Base-by-base conservation (phyloP, 2,888 invertebrate genomes). In the Macropis europaea region DNA sequence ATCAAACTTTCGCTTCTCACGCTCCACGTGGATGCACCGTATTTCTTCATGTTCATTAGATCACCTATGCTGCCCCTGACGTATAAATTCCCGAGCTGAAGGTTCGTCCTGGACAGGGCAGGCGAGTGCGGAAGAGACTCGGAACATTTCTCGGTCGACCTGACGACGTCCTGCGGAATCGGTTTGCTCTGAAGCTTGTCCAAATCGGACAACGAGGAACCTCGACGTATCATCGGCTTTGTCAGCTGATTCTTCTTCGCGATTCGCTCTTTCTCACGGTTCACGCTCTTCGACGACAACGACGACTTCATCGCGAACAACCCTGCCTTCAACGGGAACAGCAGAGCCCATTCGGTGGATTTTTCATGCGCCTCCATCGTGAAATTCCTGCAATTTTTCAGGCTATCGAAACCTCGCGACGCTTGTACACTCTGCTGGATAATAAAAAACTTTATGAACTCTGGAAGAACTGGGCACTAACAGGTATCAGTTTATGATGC, bases 41-140 rank as follows among this genome's bases (percentile, higher is more conserved):
- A 95, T 86, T 93, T 93, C 83, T 93, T 93, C 82, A 92, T 89
- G 88, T 95, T 95, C 95, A 95, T 95, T 82, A 95, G 90, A 88
- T 96, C 95, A 2, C 95, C 95, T 47, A 95, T 95, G 81, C 95
- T 95, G 15, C 94, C 94, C 0, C 89, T 82, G 0, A 87, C 85
- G 15, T 87, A 84, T n/a, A 82, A 77, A 45, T 79, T 85, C 9
- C 82, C 79, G 11, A 86, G 52, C 19, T 86, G 83, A 22, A 91
- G 83, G 72, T 90, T 89, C 17, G 91, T 91, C 38, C 92, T 87
- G 2, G 91, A 92, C 56, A 92, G 73, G 3, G 91, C 91, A 0
- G 92, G 92, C 38, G 92, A 92, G 60, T 92, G 92, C 0, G 92
- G 92, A 17, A 92, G 84, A 6, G 92, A 92, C 32, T 90, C 90